These are phyloP conservation scores for Cephonodes hylas DNA, from an alignment of 2,888 invertebrate genomes.

Conservation along the genomic window DNA sequence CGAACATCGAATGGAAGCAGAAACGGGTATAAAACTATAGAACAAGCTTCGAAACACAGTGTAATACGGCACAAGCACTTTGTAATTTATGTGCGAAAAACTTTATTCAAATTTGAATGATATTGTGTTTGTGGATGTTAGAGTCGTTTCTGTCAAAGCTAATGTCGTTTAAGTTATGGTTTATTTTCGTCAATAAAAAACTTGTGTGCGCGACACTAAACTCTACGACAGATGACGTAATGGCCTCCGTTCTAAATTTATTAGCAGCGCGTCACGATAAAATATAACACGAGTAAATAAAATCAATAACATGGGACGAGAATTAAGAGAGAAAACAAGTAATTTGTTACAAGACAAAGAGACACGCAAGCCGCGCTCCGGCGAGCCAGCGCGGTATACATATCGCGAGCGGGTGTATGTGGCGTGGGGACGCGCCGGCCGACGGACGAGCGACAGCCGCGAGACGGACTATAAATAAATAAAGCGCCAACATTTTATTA, in stretches of 20 bases:
- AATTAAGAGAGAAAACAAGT: conserved; percentile 16
- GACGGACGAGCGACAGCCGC: conserved; percentile 80
- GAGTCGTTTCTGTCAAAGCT: conserved; percentile 7
- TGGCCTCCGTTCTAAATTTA: conserved; percentile 8
- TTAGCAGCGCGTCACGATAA: neutral
- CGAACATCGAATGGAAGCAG: neutral
- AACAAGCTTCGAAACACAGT: neutral
- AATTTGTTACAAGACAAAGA: conserved; percentile 27
- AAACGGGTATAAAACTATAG: neutral
- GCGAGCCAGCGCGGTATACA: conserved; percentile 17
- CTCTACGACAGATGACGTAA: conserved; percentile 7
- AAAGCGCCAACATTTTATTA: conserved; percentile 81
- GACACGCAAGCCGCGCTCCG: conserved; percentile 14
- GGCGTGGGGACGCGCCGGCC: neutral
- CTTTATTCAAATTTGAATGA: neutral
- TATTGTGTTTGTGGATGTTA: conserved; percentile 5
- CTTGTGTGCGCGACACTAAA: neutral
- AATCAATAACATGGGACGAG: conserved; percentile 9
- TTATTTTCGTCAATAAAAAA: conserved; percentile 7
- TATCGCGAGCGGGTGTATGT: neutral
- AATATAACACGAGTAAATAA: conserved; percentile 5
- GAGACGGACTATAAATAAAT: conserved; percentile 79
- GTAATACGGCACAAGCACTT: neutral
- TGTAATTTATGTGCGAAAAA: neutral
- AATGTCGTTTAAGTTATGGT: conserved; percentile 7